phyloP scores from a whole-genome alignment of 2,113 vertebrate genomes.

The Scalopus aquaticus region DNA sequence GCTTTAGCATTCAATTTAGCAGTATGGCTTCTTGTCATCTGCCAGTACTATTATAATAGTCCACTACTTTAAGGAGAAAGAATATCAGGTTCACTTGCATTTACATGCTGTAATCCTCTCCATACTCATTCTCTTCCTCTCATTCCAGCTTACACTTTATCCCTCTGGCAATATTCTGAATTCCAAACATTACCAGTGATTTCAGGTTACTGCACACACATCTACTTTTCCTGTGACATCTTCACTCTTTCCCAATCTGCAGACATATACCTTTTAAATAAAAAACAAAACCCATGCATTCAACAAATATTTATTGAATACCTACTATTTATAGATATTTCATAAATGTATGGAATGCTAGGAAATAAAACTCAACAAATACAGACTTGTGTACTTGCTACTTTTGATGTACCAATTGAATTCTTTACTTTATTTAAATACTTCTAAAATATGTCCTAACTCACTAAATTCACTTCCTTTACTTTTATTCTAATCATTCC shows the following conservation, averaged over 20 bases:
- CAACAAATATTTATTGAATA: background rate
- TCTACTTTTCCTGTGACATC: background rate
- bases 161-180: background rate
- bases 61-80: background rate
- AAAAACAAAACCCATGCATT: background rate
- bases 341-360: background rate
- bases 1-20: background rate
- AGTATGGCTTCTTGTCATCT: background rate
- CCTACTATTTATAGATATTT: background rate
- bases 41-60: background rate
- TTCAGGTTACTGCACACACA: background rate
- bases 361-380: background rate
- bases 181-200: background rate
- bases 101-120: background rate
- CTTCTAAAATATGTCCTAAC: background rate
- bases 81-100: background rate
- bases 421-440: slow-evolving; percentile 3
- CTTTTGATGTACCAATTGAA: background rate
- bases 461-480: background rate
- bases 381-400: background rate
- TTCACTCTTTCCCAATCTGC: background rate
- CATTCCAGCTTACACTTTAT: background rate
- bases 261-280: background rate
- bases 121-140: background rate
- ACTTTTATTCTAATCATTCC: background rate